Conservation (phyloP, 2,888 invertebrate species). For the Torymus aiolomorphi region DNA sequence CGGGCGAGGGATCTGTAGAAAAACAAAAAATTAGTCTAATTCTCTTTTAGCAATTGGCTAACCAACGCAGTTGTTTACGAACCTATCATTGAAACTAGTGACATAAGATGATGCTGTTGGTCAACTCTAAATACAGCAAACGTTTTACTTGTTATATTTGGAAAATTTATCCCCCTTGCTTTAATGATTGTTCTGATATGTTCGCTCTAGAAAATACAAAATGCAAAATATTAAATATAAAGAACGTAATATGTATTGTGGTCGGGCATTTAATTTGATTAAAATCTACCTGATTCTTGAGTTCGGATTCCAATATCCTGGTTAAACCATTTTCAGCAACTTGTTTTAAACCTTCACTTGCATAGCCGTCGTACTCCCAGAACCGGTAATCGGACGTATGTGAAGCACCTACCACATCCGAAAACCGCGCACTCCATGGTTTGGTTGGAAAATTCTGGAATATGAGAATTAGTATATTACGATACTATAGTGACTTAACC, state of each 20-base stretch:
- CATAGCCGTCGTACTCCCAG: constrained; percentile 92
- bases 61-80: constrained; percentile 54
- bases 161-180: constrained; percentile 93
- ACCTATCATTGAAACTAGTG: constrained; percentile 92
- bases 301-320: constrained; percentile 90
- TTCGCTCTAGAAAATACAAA: constrained; percentile 75
- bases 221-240: background rate
- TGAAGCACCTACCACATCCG: constrained; percentile 96
- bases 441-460: constrained; percentile 89
- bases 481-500: no score
- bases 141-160: constrained; percentile 90
- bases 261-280: background rate
- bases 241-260: background rate
- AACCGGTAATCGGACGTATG: constrained; percentile 92
- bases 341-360: constrained; percentile 92
- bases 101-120: constrained; percentile 89
- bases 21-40: constrained; percentile 4
- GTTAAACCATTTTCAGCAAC: constrained; percentile 95
- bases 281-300: constrained; percentile 84
- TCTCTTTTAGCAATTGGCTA: background rate
- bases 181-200: constrained; percentile 90
- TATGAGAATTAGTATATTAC: no score
- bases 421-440: constrained; percentile 95
- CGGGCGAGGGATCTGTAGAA: constrained; percentile 91
- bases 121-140: constrained; percentile 89